Conservation (phyloP, 2,113 vertebrate genomes). For the Cygnus atratus region DNA sequence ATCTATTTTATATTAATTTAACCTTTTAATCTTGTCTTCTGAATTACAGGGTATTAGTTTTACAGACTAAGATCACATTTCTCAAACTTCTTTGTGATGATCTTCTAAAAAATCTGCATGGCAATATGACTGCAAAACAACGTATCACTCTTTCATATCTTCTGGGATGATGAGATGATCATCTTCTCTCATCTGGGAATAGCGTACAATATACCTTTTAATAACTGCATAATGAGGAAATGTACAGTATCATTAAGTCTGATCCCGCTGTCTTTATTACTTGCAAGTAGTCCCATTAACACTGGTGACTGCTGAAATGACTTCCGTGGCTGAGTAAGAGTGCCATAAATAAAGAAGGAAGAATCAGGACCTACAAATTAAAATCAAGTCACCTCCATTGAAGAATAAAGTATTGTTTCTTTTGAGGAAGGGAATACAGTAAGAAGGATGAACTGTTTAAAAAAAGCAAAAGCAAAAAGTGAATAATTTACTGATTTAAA, state of each 20-base stretch:
- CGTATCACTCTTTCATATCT: not conserved
- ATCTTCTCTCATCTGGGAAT: not conserved
- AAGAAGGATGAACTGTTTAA: not conserved
- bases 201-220: not conserved
- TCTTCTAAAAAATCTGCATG: not conserved
- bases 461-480: not conserved
- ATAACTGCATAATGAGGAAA: not conserved
- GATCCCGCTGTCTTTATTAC: not conserved
- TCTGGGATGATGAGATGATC: not conserved
- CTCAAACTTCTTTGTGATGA: not conserved
- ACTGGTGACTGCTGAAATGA: not conserved
- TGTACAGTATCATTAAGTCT: not conserved
- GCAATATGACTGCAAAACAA: not conserved
- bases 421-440: not conserved
- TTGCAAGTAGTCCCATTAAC: not conserved
- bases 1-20: not conserved
- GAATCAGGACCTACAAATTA: not conserved
- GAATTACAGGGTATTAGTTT: not conserved
- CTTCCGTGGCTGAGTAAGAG: not conserved
- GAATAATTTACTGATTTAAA: constrained; percentile 13
- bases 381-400: not conserved
- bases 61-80: not conserved
- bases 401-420: not conserved
- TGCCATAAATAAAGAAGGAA: not conserved
- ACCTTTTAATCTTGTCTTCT: not conserved